A percentile compares a stretch with the other conserved stretches of the same genome.
Evolutionary conservation across 2,888 invertebrate species (phyloP).

Genomic region (Chrysina gloriosa): DNA sequence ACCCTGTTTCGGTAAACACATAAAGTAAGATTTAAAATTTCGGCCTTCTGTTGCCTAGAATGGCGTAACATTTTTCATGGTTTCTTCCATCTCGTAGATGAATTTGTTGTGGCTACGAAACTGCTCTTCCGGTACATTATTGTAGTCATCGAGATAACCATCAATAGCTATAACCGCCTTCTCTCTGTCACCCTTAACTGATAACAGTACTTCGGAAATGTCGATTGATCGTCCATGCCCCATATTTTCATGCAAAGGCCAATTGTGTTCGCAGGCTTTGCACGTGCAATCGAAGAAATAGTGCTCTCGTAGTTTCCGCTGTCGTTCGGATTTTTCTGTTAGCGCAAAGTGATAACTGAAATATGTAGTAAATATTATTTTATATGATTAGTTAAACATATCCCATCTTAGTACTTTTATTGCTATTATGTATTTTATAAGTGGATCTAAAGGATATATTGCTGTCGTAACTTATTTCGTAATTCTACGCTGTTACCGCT

Average conservation of each 20-base stretch:
- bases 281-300: slow-evolving; percentile 86
- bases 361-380: too few relatives aligned
- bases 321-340: slow-evolving; percentile 69
- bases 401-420: too few relatives aligned
- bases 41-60: slow-evolving; percentile 60
- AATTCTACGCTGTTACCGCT: too few relatives aligned
- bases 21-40: background rate
- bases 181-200: too few relatives aligned
- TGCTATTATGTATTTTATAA: too few relatives aligned
- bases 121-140: slow-evolving; percentile 62
- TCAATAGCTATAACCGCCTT: too few relatives aligned
- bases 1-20: too few relatives aligned
- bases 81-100: slow-evolving; percentile 70
- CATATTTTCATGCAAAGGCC: slow-evolving; percentile 70
- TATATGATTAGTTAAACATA: too few relatives aligned
- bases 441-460: too few relatives aligned
- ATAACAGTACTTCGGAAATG: slow-evolving; percentile 54
- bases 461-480: too few relatives aligned
- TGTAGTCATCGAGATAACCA: too few relatives aligned
- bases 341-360: slow-evolving; percentile 79
- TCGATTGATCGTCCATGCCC: slow-evolving; percentile 53
- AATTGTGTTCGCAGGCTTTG: slow-evolving; percentile 77
- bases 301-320: slow-evolving; percentile 72
- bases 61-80: slow-evolving; percentile 72
- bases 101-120: slow-evolving; percentile 65